Base-by-base conservation (phyloP, 2,888 invertebrate species). In the Tillus elongatus region DNA sequence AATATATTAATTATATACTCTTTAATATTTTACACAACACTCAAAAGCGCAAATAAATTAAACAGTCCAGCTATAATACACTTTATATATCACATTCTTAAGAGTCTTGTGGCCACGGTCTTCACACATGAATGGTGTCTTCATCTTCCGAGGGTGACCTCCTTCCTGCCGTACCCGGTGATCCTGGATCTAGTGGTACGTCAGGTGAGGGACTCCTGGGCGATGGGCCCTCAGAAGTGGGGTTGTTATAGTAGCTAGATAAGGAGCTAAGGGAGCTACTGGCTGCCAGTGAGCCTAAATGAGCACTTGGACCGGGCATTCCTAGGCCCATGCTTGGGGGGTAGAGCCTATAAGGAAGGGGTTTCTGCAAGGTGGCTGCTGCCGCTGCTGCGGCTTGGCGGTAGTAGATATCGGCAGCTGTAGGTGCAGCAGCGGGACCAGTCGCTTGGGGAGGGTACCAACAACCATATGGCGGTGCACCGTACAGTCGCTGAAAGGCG, bases 401-500 rank as follows among this genome's bases (percentile, higher is more conserved):
- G 66, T 88, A 89, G 63, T 87, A 87, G 30, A 87, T 69, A 56
- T 87, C 88, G 8, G 82, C 79, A 3, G 82, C 77, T 40, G 79
- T 76, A 47, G 71, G 61, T 56, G 63, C 73, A 8, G 79, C 74
- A 43, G 81, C 71, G 65, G 68, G 67, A 48, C 70, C 50, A 45
- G 67, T 70, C 49, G 70, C 58, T 46, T 79, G 79, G 2, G 72
- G 71, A 3, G 72, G 72, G 31, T 77, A 67, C 67, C 76, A 77
- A 40, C 74, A 75, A 29, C 75, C 74, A 63, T 85, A 85, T 0
- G 82, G 79, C 8, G 77, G 76, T 0, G 77, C 77, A 6, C 87
- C 87, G 68, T 90, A 91, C 45, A 97, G 73, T 44, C 96, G 77
- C 69, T 96, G 96, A 59, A 98, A 90, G n/a, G 97, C 97, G 1